A percentile compares a stretch with the other conserved stretches of the same genome.
Conservation (phyloP, 2,888 invertebrate species). For the Philereme transversata region DNA sequence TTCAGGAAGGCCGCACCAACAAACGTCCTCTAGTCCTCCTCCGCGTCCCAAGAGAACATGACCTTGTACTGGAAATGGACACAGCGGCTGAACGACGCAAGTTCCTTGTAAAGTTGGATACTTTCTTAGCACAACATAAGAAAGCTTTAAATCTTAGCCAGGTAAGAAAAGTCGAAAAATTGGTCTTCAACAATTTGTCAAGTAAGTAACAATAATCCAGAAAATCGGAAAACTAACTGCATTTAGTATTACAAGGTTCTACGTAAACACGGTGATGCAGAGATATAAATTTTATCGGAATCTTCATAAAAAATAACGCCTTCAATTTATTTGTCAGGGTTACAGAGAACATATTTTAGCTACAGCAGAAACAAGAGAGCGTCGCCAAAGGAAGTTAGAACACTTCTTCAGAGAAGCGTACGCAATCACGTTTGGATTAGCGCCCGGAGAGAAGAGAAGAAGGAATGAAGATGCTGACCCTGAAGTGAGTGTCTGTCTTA, state of each 20-base stretch:
- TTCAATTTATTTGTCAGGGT: slow-evolving; percentile 65
- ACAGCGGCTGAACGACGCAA: slow-evolving; percentile 91
- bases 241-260: no score
- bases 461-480: slow-evolving; percentile 90
- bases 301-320: slow-evolving; percentile 15
- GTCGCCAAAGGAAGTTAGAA: slow-evolving; percentile 95
- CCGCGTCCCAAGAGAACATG: slow-evolving; percentile 94
- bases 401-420: slow-evolving; percentile 98
- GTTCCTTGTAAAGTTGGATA: slow-evolving; percentile 93
- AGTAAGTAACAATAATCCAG: no score
- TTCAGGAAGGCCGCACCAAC: slow-evolving; percentile 86
- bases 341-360: slow-evolving; percentile 93
- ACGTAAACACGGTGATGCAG: no score
- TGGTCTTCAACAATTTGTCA: no score
- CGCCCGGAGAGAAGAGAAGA: slow-evolving; percentile 92
- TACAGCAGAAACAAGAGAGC: slow-evolving; percentile 96
- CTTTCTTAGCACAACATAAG: slow-evolving; percentile 92
- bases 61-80: slow-evolving; percentile 96
- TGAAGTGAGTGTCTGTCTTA: slow-evolving; percentile 78
- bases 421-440: slow-evolving; percentile 94
- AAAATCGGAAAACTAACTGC: no score
- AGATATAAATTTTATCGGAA: not conserved
- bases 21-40: slow-evolving; percentile 92
- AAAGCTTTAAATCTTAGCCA: slow-evolving; percentile 90
- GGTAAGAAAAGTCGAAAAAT: slow-evolving; percentile 60